Base-by-base conservation (phyloP, 2,888 invertebrate genomes). In the Drosophila diplacantha region DNA sequence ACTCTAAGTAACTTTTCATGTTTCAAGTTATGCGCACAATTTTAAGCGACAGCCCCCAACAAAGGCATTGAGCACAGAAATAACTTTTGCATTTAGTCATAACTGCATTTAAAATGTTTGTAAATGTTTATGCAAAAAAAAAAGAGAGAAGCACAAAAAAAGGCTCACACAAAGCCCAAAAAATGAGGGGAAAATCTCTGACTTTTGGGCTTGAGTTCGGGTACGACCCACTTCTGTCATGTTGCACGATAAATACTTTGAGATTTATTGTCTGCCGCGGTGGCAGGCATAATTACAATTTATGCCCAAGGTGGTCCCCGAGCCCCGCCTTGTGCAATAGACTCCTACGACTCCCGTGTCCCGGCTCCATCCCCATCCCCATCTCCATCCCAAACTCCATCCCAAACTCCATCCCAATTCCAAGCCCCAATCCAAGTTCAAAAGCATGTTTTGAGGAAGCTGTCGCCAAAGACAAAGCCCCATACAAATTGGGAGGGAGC, bases 1-100 rank as follows among this genome's bases (percentile, higher is more conserved):
- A 63, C 69, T 78, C 73, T 81, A 81, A 81, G 80, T 81, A 83
- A 81, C 79, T 83, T 81, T 81, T 83, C 83, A 83, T 81, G 80
- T 81, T 75, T 66, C 58, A 63, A 74, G 67, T 73, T 76, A 79
- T 79, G 81, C 75, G 81, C 74, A 70, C 79, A 78, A 77, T 81
- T 72, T 78, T 69, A 72, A 75, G 76, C 79, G 72, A 75, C 75
- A 73, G 69, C 73, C 49, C 49, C 49, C 50, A 35, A 43, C 53
- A 63, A 63, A 54, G 44, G 54, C 64, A 64, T 64, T 57, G 39
- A 69, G 32, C 59, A 61, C 52, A 51, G 39, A 81, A 79, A 79
- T 81, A 79, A 60, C 80, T 79, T 74, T 76, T 31, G 82, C 81
- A 79, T 79, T 81, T 74, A 79, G 78, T 79, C 78, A 79, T 79